Evolutionary conservation across 2,797 vertebrate genomes (phyloP).

Genomic region (Eupleurogrammus muticus): DNA sequence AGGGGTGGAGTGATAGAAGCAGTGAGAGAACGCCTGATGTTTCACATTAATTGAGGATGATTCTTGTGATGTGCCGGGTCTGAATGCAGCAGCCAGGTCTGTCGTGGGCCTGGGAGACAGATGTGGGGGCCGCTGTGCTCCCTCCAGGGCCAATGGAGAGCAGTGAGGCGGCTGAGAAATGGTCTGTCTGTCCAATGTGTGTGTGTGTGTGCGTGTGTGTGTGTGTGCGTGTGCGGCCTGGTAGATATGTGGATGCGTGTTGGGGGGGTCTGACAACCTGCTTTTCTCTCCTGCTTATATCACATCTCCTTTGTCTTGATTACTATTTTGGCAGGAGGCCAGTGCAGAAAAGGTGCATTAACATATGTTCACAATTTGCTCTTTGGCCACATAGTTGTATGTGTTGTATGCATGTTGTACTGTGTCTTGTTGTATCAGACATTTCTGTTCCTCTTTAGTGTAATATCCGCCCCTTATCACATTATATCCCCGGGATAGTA

Average conservation of each 20-base stretch:
- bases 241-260: slow-evolving; percentile 27
- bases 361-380: slow-evolving; percentile 84
- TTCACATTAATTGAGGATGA: slow-evolving; percentile 83
- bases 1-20: slow-evolving; percentile 62
- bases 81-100: slow-evolving; percentile 75
- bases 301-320: slow-evolving; percentile 82
- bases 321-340: slow-evolving; percentile 76
- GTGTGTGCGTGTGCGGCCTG: too few relatives aligned
- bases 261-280: slow-evolving; percentile 61
- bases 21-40: slow-evolving; percentile 73
- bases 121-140: slow-evolving; percentile 80
- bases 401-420: slow-evolving; percentile 55
- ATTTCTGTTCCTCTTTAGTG: slow-evolving; percentile 61
- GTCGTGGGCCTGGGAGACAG: slow-evolving; percentile 84
- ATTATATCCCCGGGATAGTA: slow-evolving; percentile 38
- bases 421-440: slow-evolving; percentile 56
- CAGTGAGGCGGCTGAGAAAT: slow-evolving; percentile 80
- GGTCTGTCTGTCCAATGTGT: slow-evolving; percentile 66
- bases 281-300: slow-evolving; percentile 73
- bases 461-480: slow-evolving; percentile 53
- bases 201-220: too few relatives aligned
- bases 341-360: slow-evolving; percentile 73
- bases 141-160: slow-evolving; percentile 75
- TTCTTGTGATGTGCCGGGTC: slow-evolving; percentile 79
- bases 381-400: slow-evolving; percentile 69